Percentiles rank a stretch among this genome's conserved stretches.
phyloP scores from a whole-genome alignment of 2,113 vertebrate genomes.

The Aldabrachelys gigantea region DNA sequence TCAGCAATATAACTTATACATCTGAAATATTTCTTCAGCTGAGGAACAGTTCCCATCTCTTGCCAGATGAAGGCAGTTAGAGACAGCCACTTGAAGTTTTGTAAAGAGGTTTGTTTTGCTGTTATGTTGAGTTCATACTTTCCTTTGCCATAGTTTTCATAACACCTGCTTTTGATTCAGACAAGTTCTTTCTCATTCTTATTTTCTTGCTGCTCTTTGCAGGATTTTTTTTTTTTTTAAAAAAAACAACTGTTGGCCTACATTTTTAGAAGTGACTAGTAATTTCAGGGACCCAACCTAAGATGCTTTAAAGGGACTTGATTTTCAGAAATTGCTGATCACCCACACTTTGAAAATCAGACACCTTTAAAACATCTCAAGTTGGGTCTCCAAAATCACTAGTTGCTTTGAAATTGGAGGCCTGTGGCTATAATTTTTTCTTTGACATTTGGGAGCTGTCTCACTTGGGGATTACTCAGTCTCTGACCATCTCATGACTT shows the following conservation, averaged over 20 bases:
- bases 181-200: background rate
- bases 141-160: background rate
- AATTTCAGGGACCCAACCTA: background rate
- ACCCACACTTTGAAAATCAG: background rate
- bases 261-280: background rate
- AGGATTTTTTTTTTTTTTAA: background rate
- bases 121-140: background rate
- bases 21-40: background rate
- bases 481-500: background rate
- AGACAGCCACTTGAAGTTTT: background rate
- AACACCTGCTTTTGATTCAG: background rate
- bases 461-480: conserved; percentile 33
- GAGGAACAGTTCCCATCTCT: background rate
- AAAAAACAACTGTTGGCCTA: background rate
- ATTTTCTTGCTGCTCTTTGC: background rate
- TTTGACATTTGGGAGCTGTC: conserved; percentile 41
- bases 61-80: background rate
- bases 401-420: background rate
- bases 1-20: background rate
- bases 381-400: background rate
- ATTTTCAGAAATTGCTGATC: background rate
- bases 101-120: background rate
- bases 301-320: background rate
- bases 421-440: background rate
- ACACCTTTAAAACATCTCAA: fast-evolving